Evolutionary conservation across 2,797 vertebrate genomes (phyloP).

Genomic region (Trachurus trachurus): DNA sequence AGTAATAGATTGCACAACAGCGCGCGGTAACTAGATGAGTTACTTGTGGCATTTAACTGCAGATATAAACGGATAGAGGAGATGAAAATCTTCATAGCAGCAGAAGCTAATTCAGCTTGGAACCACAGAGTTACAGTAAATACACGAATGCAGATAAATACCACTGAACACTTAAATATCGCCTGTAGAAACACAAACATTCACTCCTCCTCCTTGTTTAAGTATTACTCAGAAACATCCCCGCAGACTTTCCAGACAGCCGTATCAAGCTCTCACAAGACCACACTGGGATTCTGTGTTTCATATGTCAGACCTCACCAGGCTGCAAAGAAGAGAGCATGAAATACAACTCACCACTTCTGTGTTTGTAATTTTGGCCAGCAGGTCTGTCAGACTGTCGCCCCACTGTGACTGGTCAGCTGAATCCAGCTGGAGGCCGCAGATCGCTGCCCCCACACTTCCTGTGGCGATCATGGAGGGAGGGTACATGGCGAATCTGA

Average conservation of each 20-base stretch:
- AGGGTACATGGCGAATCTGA: conserved; percentile 96
- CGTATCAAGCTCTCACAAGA: conserved; percentile 6
- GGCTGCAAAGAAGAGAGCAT: neutral
- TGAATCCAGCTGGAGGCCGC: conserved; percentile 93
- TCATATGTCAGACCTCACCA: neutral
- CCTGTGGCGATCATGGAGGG: conserved; percentile 98
- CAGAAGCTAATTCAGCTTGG: conserved; percentile 26
- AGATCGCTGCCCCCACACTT: conserved; percentile 95
- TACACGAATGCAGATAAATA: conserved; percentile 1
- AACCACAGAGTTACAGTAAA: conserved; percentile 31
- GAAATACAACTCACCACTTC: conserved; percentile 92
- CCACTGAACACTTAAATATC: neutral
- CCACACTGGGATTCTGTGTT: neutral
- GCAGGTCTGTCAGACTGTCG: conserved; percentile 91
- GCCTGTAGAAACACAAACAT: conserved; percentile 18
- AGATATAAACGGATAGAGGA: neutral
- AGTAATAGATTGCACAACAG: conserved; percentile 7
- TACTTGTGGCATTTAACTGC: conserved; percentile 10
- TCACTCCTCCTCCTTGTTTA: conserved; percentile 16
- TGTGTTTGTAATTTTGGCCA: conserved; percentile 97
- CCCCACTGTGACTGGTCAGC: conserved; percentile 87
- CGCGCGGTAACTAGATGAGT: conserved; percentile 24
- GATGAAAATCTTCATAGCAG: conserved; percentile 16
- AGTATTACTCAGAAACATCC: conserved; percentile 42
- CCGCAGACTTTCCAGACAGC: conserved; percentile 2